Base-by-base conservation (phyloP, 2,888 invertebrate genomes). In the Sminthurides aquaticus region DNA sequence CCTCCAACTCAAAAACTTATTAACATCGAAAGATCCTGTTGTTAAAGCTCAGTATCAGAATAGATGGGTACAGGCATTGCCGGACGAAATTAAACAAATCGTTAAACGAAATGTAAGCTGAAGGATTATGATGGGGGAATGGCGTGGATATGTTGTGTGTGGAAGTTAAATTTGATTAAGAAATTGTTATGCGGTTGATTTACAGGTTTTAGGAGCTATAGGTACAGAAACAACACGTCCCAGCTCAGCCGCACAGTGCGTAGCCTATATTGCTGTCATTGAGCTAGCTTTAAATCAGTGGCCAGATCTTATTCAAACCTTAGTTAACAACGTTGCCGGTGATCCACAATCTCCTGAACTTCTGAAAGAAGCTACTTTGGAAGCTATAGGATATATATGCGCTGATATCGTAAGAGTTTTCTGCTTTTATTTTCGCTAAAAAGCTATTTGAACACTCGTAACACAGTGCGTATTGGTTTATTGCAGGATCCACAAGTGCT, bases 331-430 rank as follows among this genome's bases (percentile, higher is more conserved):
- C 83, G 94, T 99, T 20, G 84, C 85, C 57, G 85, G 84, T 72
- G 74, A 74, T 62, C 76, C 78, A 5, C 76, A 75, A 22, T 91
- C 91, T 60, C 90, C 91, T 24, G 98, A 98, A 82, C 87, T 92
- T 84, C 88, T 95, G 79, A 93, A 92, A 76, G 98, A 99, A 82
- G 90, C 98, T 1, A 94, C 97, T 0, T 81, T 99, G 60, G 99
- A 99, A 83, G 90, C 99, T 54, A 94, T 99, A 75, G 99, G 99
- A 52, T 98, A 98, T 78, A 96, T 98, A 75, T 99, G 99, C 78
- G 96, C 97, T 81, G 99, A 99, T 80, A 96, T 98, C 75, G 84
- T 84, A 76, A 77, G 80, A 77, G 26, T n/a, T n/a, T n/a, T n/a
- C n/a, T n/a, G n/a, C n/a, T n/a, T n/a, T n/a, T 34, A 11, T 34